Conservation (phyloP, 1,140 invertebrate genomes). For the Sycobia sp. region DNA sequence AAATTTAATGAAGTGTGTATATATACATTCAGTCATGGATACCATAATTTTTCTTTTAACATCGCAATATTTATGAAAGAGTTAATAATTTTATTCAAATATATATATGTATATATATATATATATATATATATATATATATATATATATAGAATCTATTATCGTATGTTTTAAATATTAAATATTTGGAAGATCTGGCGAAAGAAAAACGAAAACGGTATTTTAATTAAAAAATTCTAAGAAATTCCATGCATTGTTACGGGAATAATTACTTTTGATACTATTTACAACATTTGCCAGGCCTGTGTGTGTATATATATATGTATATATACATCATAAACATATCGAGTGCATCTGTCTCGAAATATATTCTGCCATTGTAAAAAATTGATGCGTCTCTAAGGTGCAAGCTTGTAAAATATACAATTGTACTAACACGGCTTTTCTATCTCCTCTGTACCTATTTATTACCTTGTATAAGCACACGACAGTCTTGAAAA, state of each 20-base stretch:
- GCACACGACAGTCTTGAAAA: neutral
- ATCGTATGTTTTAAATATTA: too few relatives aligned
- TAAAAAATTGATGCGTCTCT: conserved; percentile 10
- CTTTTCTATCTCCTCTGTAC: conserved; percentile 13
- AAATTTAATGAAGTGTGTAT: too few relatives aligned
- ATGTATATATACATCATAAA: too few relatives aligned
- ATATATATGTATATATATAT: too few relatives aligned
- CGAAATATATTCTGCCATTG: conserved; percentile 8
- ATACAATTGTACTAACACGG: conserved; percentile 25
- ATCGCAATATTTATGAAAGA: neutral
- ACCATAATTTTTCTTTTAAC: too few relatives aligned
- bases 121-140: too few relatives aligned
- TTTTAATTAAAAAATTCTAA: too few relatives aligned
- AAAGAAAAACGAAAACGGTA: too few relatives aligned
- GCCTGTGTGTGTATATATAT: conserved; percentile 1
- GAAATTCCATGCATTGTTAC: too few relatives aligned
- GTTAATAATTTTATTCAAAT: too few relatives aligned
- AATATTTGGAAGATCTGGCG: too few relatives aligned
- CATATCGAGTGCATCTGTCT: conserved; percentile 7
- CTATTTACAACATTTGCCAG: neutral
- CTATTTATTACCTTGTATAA: neutral
- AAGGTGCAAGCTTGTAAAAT: conserved; percentile 27
- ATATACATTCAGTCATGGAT: conserved; percentile 4
- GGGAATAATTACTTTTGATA: neutral
- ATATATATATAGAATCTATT: too few relatives aligned